phyloP scores from a whole-genome alignment of 2,888 invertebrate genomes.

The Dugesia japonica region DNA sequence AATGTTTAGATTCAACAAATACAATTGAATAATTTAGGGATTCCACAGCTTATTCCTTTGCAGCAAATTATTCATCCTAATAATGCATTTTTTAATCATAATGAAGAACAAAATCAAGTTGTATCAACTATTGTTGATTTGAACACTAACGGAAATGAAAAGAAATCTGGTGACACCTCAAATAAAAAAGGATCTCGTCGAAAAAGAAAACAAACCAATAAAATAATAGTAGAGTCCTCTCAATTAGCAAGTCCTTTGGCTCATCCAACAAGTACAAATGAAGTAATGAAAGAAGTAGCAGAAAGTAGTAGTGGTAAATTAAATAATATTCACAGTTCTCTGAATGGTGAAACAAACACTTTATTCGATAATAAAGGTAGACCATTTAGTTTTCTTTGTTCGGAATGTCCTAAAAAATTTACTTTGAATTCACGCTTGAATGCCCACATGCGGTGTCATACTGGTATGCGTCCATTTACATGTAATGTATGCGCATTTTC shows the following conservation, averaged over 20 bases:
- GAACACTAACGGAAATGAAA: not conserved
- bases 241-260: conserved; percentile 13
- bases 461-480: conserved; percentile 21
- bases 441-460: conserved; percentile 26
- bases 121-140: conserved; percentile 13
- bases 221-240: not conserved
- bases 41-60: not conserved
- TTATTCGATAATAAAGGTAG: conserved; percentile 16
- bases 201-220: not conserved
- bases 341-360: not conserved
- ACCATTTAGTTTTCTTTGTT: conserved; percentile 20
- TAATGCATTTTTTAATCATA: conserved; percentile 1
- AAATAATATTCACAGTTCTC: not conserved
- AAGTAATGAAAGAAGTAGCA: not conserved
- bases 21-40: not conserved
- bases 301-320: conserved; percentile 2
- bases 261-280: conserved; percentile 1
- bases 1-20: not conserved
- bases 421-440: conserved; percentile 17
- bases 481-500: conserved; percentile 23
- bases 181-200: not conserved
- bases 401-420: conserved; percentile 21
- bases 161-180: not conserved
- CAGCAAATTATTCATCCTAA: conserved; percentile 9
- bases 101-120: not conserved